Percentiles rank a stretch among this genome's conserved stretches.
phyloP scores from a whole-genome alignment of 2,797 vertebrate genomes.

The Cuculus canorus region DNA sequence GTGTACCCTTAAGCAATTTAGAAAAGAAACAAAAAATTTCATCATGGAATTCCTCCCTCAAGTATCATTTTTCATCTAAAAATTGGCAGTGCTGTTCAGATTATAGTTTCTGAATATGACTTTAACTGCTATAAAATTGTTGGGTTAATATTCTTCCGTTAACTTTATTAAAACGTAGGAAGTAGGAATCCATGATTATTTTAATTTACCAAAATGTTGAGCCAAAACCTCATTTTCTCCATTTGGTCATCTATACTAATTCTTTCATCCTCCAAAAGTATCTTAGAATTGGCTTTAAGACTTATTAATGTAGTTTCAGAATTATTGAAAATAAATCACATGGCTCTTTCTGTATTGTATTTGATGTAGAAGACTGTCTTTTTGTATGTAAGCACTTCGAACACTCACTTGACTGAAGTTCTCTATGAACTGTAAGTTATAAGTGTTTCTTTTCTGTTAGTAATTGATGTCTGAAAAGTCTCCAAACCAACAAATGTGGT shows the following conservation, averaged over 20 bases:
- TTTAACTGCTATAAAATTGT: not conserved
- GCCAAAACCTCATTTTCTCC: not conserved
- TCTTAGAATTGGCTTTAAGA: not conserved
- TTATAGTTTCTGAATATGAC: not conserved
- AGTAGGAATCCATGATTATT: not conserved
- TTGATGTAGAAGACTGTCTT: not conserved
- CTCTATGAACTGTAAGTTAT: not conserved
- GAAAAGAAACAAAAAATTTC: not conserved
- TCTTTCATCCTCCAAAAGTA: not conserved
- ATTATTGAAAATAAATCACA: not conserved
- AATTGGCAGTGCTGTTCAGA: not conserved
- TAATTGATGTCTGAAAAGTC: not conserved
- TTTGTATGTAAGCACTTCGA: not conserved
- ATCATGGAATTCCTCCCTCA: not conserved
- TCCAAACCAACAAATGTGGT: not conserved
- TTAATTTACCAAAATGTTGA: not conserved
- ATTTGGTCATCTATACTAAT: not conserved
- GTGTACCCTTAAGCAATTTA: not conserved
- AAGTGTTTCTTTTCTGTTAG: not conserved
- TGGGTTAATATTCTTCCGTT: not conserved
- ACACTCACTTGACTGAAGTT: not conserved
- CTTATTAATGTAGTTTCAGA: not conserved
- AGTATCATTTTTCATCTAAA: not conserved
- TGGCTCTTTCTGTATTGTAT: not conserved
- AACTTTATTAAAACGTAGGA: not conserved